Base-by-base conservation (phyloP, 2,888 invertebrate species). In the Meta bourneti region DNA sequence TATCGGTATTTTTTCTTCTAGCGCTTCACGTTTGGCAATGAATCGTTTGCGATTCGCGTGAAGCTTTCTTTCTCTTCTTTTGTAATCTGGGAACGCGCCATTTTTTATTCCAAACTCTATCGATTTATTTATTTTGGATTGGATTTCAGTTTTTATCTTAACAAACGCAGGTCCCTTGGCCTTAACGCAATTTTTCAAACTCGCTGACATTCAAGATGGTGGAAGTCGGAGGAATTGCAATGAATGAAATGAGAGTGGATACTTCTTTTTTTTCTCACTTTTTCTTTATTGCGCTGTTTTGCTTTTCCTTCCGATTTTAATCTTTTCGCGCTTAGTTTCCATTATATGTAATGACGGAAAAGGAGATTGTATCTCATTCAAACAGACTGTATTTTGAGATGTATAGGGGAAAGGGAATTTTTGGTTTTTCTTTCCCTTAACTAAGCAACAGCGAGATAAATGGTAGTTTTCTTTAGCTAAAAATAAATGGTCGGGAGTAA, bases 131-230 rank as follows among this genome's bases (percentile, higher is more conserved):
- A 84, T 84, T 84, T 84, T 16, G 74, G 83, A 80, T 87, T 87
- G 79, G 54, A 87, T 87, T 87, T 87, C 72, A 52, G 80, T 79
- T 87, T 78, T 87, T 87, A 80, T 87, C 87, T 54, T 87, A 87
- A 87, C 80, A 79, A 87, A 87, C 71, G 80, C 13, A 70, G 54
- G 7, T 87, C 86, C 87, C 87, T 34, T 79, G 87, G 79, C 87
- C 72, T 69, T 87, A 48, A 72, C 79, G 80, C 87, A 87, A 87
- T 87, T 87, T 80, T 72, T 87, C 87, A 87, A 87, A 61, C 77
- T 52, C 48, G 20, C 72, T 78, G 80, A 54, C 72, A 72, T 87
- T 72, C 48, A 48, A 80, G 87, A 80, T 74, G 71, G 80, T 72
- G 71, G 79, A 77, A 77, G 54, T 77, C 69, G 69, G 52, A 34